These are phyloP conservation scores for Addax nasomaculatus DNA, from an alignment of 2,113 vertebrate species.

Conservation along the genomic window DNA sequence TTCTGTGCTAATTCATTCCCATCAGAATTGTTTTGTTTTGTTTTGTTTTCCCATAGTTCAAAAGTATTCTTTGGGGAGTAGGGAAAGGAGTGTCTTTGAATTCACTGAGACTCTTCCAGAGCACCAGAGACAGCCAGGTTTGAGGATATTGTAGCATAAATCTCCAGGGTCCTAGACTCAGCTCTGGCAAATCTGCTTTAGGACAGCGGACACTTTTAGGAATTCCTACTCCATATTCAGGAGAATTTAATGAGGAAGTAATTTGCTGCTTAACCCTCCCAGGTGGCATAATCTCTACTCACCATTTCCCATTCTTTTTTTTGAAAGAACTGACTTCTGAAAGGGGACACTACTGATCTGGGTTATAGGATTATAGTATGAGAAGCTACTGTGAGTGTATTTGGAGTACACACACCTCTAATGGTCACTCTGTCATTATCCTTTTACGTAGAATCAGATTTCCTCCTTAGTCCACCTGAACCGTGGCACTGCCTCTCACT, in stretches of 20 bases:
- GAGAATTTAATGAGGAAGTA: neutral
- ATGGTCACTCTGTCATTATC: neutral
- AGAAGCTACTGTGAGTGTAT: neutral
- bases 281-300: neutral
- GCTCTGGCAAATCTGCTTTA: neutral
- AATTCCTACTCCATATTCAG: neutral
- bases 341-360: neutral
- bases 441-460: neutral
- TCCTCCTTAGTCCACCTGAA: neutral
- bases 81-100: neutral
- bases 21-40: neutral
- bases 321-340: neutral
- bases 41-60: neutral
- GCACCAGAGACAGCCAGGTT: neutral
- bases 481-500: neutral
- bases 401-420: neutral
- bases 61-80: neutral
- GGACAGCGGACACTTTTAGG: neutral
- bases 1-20: neutral
- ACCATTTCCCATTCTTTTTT: neutral
- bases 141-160: neutral
- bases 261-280: neutral
- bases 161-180: neutral
- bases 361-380: neutral
- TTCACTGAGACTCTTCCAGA: neutral